Conservation (phyloP, 2,113 vertebrate species). For the Accipiter virgatus region DNA sequence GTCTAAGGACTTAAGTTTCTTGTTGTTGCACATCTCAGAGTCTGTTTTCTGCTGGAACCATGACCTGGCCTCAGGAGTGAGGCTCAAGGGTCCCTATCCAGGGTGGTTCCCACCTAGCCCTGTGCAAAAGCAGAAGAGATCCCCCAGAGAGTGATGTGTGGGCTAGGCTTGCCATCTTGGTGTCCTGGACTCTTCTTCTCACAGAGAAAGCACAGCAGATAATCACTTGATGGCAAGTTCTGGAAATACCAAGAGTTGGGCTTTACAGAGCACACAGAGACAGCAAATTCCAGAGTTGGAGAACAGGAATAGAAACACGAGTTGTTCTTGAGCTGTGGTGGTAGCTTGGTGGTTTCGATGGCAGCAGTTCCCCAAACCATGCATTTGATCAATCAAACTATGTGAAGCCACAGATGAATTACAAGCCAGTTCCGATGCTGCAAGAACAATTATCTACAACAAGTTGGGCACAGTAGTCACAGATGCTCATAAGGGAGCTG, state of each 20-base stretch:
- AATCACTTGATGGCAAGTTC: not conserved
- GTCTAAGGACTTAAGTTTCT: not conserved
- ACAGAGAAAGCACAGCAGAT: not conserved
- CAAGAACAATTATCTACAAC: not conserved
- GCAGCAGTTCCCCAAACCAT: not conserved
- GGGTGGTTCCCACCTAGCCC: not conserved
- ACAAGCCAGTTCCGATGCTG: not conserved
- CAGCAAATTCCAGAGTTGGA: not conserved
- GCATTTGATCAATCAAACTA: not conserved
- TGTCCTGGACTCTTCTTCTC: not conserved
- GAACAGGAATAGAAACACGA: not conserved
- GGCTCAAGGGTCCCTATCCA: not conserved
- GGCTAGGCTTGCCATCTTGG: not conserved
- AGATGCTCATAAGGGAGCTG: not conserved
- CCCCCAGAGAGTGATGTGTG: not conserved
- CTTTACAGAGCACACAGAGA: not conserved
- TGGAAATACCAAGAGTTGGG: not conserved
- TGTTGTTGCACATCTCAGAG: not conserved
- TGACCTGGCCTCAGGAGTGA: not conserved
- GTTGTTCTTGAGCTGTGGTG: not conserved
- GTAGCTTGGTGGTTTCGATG: slow-evolving; percentile 2
- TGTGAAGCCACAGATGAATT: not conserved
- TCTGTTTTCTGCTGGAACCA: not conserved
- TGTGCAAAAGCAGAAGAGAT: not conserved
- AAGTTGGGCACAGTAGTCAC: not conserved